Percentiles rank a stretch among this genome's conserved stretches.
phyloP scores from a whole-genome alignment of 2,888 invertebrate genomes.

The Drosophila longiperda region DNA sequence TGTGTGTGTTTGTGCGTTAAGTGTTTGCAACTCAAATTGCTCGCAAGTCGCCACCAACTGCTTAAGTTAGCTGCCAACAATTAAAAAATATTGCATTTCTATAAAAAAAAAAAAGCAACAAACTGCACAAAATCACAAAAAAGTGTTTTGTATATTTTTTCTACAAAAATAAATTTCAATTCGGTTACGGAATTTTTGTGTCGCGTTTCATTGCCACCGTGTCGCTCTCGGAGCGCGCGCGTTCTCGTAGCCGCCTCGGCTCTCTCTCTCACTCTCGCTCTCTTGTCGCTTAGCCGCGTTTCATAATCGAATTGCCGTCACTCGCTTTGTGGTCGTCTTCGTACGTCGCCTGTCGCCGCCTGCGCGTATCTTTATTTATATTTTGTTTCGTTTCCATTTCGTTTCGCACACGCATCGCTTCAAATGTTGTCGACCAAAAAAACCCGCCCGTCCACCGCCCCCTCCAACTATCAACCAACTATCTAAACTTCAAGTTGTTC shows the following conservation, averaged over 20 bases:
- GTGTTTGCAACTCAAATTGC: conserved; percentile 38
- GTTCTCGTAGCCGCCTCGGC: conserved; percentile 21
- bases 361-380: conserved; percentile 76
- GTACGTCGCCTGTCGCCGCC: conserved; percentile 36
- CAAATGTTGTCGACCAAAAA: conserved; percentile 30
- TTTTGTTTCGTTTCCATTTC: conserved; percentile 72
- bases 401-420: conserved; percentile 54
- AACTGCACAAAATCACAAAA: conserved; percentile 15
- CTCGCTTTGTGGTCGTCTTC: conserved; percentile 53
- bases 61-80: conserved; percentile 9
- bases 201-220: conserved; percentile 64
- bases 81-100: conserved; percentile 7
- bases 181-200: conserved; percentile 78
- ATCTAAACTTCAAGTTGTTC: conserved; percentile 35
- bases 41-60: conserved; percentile 19
- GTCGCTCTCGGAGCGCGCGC: conserved; percentile 38
- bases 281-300: conserved; percentile 69
- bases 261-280: conserved; percentile 14
- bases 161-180: conserved; percentile 41
- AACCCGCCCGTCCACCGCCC: background rate
- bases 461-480: background rate
- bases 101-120: background rate
- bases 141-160: conserved; percentile 33
- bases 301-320: conserved; percentile 76
- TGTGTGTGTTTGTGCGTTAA: conserved; percentile 45